Evolutionary conservation across 1,140 invertebrate genomes (phyloP), one percentile per base, ranked within the genome.

Genomic region (Drosophila tani): DNA sequence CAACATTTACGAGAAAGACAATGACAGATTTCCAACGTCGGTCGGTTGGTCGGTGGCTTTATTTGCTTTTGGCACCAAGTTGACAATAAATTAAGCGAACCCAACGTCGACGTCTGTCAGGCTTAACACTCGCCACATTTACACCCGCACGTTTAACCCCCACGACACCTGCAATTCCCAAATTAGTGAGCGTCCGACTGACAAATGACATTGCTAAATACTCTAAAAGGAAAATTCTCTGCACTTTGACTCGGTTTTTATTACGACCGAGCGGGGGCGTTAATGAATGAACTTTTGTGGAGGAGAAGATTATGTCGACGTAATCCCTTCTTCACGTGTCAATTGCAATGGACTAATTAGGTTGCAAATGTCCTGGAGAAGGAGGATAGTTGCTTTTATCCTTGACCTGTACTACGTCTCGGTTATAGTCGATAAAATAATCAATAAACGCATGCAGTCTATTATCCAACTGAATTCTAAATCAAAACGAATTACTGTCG

Each of bases 71-170:
- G n/a, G 29, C 27, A 55, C 21, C 57, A 53, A 49, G n/a, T 43
- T 21, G n/a, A 47, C 56, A 69, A 71, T 49, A 79, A 71, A 79
- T 65, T 60, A 59, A 38, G 29, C 45, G 21, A 15, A 15, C n/a
- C 32, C 1, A 14, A 55, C 12, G 51, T 55, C 14, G 41, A 71
- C 55, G 35, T 17, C 47, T 60, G 66, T 58, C 75, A 58, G 46
- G 56, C 65, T 64, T 71, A 62, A 49, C 24, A 40, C 38, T 65
- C 19, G 45, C 27, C 53, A 45, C 53, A 5, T 17, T 50, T 58
- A 38, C 38, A 19, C 9, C 53, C 24, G 21, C 51, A 14, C 19
- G 17, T 27, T 29, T 17, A 57, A 27, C 15, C 41, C 41, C 5
- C 11, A 35, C 29, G 43, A 56, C 58, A 38, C 51, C 40, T 58